Base-by-base conservation (phyloP, 2,888 invertebrate species). In the Adelognathus sp. region DNA sequence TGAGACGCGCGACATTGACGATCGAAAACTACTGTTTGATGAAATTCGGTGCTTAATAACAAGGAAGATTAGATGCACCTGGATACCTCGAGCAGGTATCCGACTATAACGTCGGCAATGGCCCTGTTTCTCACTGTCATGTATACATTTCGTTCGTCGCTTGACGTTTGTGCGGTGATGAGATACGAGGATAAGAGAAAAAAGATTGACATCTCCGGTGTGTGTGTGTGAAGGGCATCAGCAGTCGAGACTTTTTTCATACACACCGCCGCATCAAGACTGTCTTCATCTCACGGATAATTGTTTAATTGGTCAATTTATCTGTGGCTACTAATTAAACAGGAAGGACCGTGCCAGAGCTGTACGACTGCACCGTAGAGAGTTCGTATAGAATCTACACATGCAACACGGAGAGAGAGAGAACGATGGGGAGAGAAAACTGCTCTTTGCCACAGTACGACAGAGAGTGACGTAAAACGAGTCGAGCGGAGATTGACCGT, bases 281-380 rank as follows among this genome's bases (percentile, higher is more conserved):
- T 76, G 74, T 82, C 80, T 80, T 82, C 79, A 75, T 80, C 81
- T 79, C 80, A 44, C 76, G 80, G 78, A 79, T 84, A 84, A 84
- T 82, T 82, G 83, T 79, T 84, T 84, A 84, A 84, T 84, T 84
- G 83, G 82, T 76, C 82, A 82, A 84, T 84, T 82, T 83, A 82
- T 83, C 81, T 74, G 80, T 77, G 76, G 80, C 78, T 81, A 83
- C 83, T 83, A 83, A 84, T 84, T 84, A 84, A 83, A 77, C 81
- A 80, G 81, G 81, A 83, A 77, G 81, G 63, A 60, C 63, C n/a
- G n/a, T 60, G 36, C 36, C 18, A 27, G 50, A 33, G 39, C 64
- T 36, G 24, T 54, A 39, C 66, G 41, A 54, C 36, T 54, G 52
- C 54, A 27, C 29, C 16, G 27, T 27, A 14, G 18, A 5, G 27